A percentile compares a stretch with the other conserved stretches of the same genome.
phyloP scores from a whole-genome alignment of 2,888 invertebrate genomes.

The Philaethria dido region DNA sequence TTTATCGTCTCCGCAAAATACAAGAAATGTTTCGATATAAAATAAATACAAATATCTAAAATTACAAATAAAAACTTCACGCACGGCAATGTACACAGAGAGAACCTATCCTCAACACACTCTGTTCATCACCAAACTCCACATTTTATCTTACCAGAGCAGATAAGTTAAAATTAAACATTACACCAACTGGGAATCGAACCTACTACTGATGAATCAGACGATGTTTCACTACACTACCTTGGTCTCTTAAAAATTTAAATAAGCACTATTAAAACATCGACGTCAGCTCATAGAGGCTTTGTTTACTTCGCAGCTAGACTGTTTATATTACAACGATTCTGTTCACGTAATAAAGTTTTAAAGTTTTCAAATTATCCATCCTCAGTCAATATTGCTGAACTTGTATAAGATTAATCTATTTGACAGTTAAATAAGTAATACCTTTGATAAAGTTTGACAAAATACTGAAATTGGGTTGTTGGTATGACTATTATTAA shows the following conservation, averaged over 20 bases:
- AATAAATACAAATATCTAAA: too few species aligned
- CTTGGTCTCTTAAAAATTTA: background rate
- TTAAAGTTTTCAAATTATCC: constrained; percentile 16
- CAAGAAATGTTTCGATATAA: too few species aligned
- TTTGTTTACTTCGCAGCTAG: background rate
- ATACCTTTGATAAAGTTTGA: background rate
- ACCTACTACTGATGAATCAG: too few species aligned
- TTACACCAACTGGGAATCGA: too few species aligned
- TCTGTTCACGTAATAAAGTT: constrained; percentile 14
- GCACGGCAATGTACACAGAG: too few species aligned
- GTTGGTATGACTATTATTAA: background rate
- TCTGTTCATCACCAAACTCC: too few species aligned
- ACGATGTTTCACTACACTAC: too few species aligned
- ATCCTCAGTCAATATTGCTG: constrained; percentile 17
- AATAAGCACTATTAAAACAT: background rate
- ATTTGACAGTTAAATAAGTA: background rate
- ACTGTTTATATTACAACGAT: constrained; percentile 5
- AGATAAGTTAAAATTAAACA: too few species aligned
- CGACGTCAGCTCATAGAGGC: background rate
- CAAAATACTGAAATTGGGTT: background rate
- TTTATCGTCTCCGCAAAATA: too few species aligned
- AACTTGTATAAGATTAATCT: constrained; percentile 11
- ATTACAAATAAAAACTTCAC: too few species aligned
- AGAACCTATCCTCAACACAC: too few species aligned
- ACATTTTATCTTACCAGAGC: too few species aligned